Conservation (phyloP, 1,140 invertebrate genomes). For the Chrysopa pallens region DNA sequence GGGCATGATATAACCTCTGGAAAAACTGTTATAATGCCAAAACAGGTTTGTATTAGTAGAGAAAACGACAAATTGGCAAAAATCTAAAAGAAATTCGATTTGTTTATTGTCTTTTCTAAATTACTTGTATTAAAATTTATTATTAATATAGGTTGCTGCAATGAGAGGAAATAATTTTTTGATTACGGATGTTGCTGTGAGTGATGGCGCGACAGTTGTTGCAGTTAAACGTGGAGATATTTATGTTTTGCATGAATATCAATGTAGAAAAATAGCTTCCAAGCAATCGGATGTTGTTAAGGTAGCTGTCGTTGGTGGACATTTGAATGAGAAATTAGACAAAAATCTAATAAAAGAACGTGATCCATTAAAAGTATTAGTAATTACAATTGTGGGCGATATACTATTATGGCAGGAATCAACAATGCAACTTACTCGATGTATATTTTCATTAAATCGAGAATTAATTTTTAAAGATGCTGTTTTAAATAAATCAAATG, state of each 20-base stretch:
- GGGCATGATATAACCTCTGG: slow-evolving; percentile 25
- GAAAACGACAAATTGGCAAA: no score
- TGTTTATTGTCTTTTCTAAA: no score
- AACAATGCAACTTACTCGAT: slow-evolving; percentile 36
- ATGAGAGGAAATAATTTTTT: slow-evolving; percentile 5
- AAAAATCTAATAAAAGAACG: slow-evolving; percentile 26
- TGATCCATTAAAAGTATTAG: slow-evolving; percentile 32
- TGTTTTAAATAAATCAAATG: slow-evolving; percentile 29
- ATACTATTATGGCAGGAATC: slow-evolving; percentile 46
- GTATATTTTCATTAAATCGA: slow-evolving; percentile 38
- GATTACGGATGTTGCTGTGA: slow-evolving; percentile 29
- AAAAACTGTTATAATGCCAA: slow-evolving; percentile 15
- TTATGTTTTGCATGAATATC: slow-evolving; percentile 50
- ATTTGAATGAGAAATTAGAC: slow-evolving; percentile 24
- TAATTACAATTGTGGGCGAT: slow-evolving; percentile 38
- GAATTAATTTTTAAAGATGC: slow-evolving; percentile 35
- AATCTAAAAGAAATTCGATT: no score
- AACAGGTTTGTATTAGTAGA: slow-evolving; percentile 24
- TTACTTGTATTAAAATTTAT: not conserved
- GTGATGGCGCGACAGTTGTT: slow-evolving; percentile 48
- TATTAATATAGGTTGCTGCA: not conserved
- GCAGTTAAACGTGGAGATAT: slow-evolving; percentile 45
- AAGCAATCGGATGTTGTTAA: slow-evolving; percentile 29
- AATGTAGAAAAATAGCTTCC: slow-evolving; percentile 45
- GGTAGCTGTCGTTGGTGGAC: slow-evolving; percentile 30